Evolutionary conservation across 92 coral and sea anemone species (phyloP).

Genomic region (Umimayanthus chanpuru): DNA sequence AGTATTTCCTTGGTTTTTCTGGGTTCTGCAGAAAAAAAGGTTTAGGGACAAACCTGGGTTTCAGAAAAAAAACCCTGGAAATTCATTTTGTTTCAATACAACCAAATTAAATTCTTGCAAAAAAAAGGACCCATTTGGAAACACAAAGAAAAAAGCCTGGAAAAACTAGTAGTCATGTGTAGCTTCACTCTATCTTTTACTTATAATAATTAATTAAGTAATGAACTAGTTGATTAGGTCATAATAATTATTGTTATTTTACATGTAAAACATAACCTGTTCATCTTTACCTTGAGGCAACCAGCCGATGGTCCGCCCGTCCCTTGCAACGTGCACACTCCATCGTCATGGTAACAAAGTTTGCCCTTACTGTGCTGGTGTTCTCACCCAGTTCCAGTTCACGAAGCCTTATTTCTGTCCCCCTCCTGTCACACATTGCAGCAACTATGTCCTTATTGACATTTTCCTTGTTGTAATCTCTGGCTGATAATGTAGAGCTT

Average conservation of each 20-base stretch:
- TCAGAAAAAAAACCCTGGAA: too few relatives aligned
- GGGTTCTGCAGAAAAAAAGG: too few relatives aligned
- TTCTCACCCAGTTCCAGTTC: slow-evolving; percentile 85
- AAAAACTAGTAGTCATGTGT: too few relatives aligned
- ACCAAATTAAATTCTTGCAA: too few relatives aligned
- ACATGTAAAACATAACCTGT: background rate
- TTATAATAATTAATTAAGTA: background rate
- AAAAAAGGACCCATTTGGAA: too few relatives aligned
- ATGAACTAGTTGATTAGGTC: background rate
- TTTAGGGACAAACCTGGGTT: too few relatives aligned
- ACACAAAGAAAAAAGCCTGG: too few relatives aligned
- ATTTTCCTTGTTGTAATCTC: slow-evolving; percentile 22
- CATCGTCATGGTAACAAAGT: slow-evolving; percentile 68
- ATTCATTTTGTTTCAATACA: too few relatives aligned
- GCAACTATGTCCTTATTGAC: background rate
- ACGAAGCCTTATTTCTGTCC: slow-evolving; percentile 86
- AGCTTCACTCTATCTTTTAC: too few relatives aligned
- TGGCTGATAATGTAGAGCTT: background rate
- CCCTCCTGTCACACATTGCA: slow-evolving; percentile 36
- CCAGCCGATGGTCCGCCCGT: slow-evolving; percentile 57
- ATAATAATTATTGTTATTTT: background rate
- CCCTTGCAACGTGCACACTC: slow-evolving; percentile 84
- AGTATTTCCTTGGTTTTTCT: too few relatives aligned
- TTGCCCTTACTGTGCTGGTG: slow-evolving; percentile 73
- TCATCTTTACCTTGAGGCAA: slow-evolving; percentile 54